Percentiles rank a stretch among this genome's conserved stretches.
phyloP scores from a whole-genome alignment of 2,113 vertebrate genomes.

The Poecilia latipinna region DNA sequence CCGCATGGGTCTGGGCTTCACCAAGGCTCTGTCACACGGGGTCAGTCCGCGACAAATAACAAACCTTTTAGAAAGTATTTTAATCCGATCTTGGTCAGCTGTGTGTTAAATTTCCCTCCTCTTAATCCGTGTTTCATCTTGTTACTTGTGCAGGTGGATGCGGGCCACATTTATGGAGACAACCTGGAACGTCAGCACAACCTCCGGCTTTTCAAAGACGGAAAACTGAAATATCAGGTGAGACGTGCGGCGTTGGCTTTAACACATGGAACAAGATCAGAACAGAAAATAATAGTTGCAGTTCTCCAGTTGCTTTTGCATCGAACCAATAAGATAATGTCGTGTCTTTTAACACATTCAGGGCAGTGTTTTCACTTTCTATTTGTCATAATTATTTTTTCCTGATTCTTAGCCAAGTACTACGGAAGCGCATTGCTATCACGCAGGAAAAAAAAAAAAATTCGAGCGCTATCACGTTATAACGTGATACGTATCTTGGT shows the following conservation, averaged over 20 bases:
- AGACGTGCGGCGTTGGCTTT: no score
- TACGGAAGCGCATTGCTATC: no score
- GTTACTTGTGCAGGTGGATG: slow-evolving; percentile 85
- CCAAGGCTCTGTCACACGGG: slow-evolving; percentile 90
- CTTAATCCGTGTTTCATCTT: background rate
- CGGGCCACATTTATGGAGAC: slow-evolving; percentile 94
- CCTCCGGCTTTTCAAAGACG: slow-evolving; percentile 89
- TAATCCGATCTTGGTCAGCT: background rate
- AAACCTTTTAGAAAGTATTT: background rate
- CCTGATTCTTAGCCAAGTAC: background rate
- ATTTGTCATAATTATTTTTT: background rate
- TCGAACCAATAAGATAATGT: no score
- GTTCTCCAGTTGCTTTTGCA: no score
- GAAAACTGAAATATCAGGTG: slow-evolving; percentile 97
- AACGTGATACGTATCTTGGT: no score
- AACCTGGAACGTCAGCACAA: slow-evolving; percentile 87
- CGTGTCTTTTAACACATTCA: no score
- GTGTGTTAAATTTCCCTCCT: no score
- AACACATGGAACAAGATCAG: background rate
- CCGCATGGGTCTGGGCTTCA: slow-evolving; percentile 91
- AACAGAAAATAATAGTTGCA: background rate
- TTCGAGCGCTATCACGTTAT: no score
- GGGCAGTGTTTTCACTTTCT: no score
- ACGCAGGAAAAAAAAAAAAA: no score
- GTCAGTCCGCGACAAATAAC: slow-evolving; percentile 76